Conservation (phyloP, 64 coral and sea anemone genomes). For the Montipora efflorescens region DNA sequence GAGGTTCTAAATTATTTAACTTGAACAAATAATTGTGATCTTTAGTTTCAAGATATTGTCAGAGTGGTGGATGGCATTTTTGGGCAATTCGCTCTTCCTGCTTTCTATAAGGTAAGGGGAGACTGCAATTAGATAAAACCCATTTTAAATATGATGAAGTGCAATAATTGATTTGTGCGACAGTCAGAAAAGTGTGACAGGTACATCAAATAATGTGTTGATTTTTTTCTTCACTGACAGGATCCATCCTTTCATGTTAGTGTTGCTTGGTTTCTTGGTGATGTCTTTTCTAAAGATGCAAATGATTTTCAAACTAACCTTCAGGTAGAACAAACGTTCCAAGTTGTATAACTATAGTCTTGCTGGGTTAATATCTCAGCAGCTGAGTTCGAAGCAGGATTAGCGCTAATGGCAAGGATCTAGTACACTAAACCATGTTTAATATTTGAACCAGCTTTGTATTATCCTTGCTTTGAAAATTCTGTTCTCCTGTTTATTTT, state of each 20-base stretch:
- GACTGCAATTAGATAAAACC: background rate
- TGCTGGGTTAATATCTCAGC: too few species aligned
- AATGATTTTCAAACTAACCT: background rate
- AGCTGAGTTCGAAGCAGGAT: too few species aligned
- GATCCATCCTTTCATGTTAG: slow-evolving; percentile 74
- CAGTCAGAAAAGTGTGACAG: background rate
- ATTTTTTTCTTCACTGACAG: background rate
- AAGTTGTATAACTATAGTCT: too few species aligned
- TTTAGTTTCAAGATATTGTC: slow-evolving; percentile 29
- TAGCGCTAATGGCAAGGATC: too few species aligned
- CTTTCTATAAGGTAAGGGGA: slow-evolving; percentile 42
- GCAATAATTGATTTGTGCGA: too few species aligned
- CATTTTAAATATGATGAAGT: too few species aligned
- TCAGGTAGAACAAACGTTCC: slow-evolving; percentile 17
- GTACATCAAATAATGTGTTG: too few species aligned
- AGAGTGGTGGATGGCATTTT: background rate
- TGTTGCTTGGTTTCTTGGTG: slow-evolving; percentile 67
- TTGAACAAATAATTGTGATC: too few species aligned
- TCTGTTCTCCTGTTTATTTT: background rate
- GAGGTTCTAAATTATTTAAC: too few species aligned
- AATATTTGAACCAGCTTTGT: too few species aligned
- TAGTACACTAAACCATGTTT: background rate
- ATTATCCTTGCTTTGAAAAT: too few species aligned
- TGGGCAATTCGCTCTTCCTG: slow-evolving; percentile 2
- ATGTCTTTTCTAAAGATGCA: slow-evolving; percentile 13